A percentile compares a stretch with the other conserved stretches of the same genome.
Evolutionary conservation across 2,797 vertebrate genomes (phyloP).

Genomic region (Gambusia yucatana): DNA sequence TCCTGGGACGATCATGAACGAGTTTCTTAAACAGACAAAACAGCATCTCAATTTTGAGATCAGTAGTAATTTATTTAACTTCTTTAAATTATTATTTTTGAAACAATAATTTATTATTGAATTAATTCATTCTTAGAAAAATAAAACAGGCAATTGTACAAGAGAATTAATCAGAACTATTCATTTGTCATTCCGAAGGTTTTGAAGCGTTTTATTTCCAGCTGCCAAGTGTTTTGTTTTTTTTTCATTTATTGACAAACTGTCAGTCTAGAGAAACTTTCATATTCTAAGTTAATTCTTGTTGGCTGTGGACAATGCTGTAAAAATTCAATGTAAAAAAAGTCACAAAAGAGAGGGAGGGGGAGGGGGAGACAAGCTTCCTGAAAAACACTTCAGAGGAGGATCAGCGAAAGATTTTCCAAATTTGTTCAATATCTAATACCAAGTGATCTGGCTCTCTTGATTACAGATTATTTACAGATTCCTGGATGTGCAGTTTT

Average conservation of each 20-base stretch:
- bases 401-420: neutral
- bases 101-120: too few relatives aligned
- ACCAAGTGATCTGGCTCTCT: neutral
- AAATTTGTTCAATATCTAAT: neutral
- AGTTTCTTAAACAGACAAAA: neutral
- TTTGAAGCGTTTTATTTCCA: neutral
- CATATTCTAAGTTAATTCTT: neutral
- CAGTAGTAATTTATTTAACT: neutral
- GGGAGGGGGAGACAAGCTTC: neutral
- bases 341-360: neutral
- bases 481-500: neutral
- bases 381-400: neutral
- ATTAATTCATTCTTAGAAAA: neutral
- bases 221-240: neutral
- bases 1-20: constrained; percentile 30
- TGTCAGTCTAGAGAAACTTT: neutral
- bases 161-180: neutral
- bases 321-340: neutral
- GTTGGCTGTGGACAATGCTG: neutral
- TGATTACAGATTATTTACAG: neutral
- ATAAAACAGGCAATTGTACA: neutral
- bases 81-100: neutral
- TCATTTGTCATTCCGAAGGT: neutral
- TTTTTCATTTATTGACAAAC: neutral
- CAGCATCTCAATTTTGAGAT: neutral